Evolutionary conservation across 2,888 invertebrate genomes (phyloP).

Genomic region (Branchipolynoe longqiensis): DNA sequence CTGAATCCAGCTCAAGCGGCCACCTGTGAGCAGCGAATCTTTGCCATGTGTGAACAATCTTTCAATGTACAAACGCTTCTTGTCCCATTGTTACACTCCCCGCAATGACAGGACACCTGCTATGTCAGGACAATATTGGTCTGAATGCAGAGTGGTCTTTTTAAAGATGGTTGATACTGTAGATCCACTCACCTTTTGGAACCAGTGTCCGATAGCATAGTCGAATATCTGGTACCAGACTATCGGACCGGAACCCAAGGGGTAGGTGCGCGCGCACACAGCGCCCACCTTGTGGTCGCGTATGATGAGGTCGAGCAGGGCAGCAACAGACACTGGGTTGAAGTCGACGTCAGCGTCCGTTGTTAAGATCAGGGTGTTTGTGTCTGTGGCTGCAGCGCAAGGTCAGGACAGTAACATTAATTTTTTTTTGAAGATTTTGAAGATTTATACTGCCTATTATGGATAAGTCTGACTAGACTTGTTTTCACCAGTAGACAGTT

Average conservation of each 20-base stretch:
- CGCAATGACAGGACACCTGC: no score
- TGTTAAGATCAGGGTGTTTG: constrained; percentile 75
- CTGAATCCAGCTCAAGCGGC: no score
- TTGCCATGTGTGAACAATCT: no score
- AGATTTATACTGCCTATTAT: no score
- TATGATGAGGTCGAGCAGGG: constrained; percentile 77
- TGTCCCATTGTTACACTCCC: no score
- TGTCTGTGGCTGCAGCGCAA: constrained; percentile 63
- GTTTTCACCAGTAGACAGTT: no score
- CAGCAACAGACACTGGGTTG: constrained; percentile 76
- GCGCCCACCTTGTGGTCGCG: constrained; percentile 77
- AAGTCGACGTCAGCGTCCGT: constrained; percentile 79
- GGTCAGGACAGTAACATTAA: not conserved
- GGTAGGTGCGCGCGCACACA: constrained; percentile 78
- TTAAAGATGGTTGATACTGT: no score
- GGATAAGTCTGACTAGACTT: no score
- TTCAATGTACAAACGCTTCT: no score
- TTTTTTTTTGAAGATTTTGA: not conserved
- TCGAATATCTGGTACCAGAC: constrained; percentile 80
- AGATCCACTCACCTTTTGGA: constrained; percentile 78
- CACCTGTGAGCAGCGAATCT: no score
- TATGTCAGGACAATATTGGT: no score
- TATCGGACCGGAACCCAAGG: constrained; percentile 76
- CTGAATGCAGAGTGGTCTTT: no score
- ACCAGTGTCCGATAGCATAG: constrained; percentile 79